Evolutionary conservation across 2,797 vertebrate genomes (phyloP).

Genomic region (Pipistrellus kuhlii): DNA sequence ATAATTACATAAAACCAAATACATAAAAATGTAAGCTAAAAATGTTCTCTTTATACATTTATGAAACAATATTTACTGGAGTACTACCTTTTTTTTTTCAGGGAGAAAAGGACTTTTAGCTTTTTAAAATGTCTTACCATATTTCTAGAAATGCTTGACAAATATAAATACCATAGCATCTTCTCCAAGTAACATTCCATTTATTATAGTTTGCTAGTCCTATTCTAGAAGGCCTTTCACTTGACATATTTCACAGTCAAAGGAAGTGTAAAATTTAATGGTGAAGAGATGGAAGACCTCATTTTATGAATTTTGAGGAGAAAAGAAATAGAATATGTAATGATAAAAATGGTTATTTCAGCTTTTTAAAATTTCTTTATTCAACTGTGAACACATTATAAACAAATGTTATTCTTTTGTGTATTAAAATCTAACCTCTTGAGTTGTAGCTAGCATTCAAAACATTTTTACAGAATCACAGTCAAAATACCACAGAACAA

Average conservation of each 20-base stretch:
- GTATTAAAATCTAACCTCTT: neutral
- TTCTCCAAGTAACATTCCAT: neutral
- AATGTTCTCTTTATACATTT: neutral
- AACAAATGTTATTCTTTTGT: neutral
- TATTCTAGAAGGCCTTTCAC: conserved; percentile 15
- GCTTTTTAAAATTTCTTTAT: neutral
- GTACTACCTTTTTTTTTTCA: conserved; percentile 45
- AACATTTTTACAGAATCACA: neutral
- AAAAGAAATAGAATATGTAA: neutral
- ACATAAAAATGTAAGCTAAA: conserved; percentile 73
- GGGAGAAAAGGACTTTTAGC: neutral
- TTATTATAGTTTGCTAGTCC: neutral
- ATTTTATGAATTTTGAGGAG: neutral
- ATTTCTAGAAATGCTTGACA: neutral
- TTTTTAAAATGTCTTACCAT: neutral
- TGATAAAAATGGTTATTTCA: neutral
- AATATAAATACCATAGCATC: neutral
- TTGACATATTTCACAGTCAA: neutral
- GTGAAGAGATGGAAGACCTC: neutral
- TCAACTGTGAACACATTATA: neutral
- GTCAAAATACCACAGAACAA: neutral
- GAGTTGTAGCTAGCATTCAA: neutral
- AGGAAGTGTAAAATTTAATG: neutral
- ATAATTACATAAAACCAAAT: conserved; percentile 74
- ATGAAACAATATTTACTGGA: neutral